phyloP scores from a whole-genome alignment of 1,140 invertebrate species.

The Cotesia vestalis region DNA sequence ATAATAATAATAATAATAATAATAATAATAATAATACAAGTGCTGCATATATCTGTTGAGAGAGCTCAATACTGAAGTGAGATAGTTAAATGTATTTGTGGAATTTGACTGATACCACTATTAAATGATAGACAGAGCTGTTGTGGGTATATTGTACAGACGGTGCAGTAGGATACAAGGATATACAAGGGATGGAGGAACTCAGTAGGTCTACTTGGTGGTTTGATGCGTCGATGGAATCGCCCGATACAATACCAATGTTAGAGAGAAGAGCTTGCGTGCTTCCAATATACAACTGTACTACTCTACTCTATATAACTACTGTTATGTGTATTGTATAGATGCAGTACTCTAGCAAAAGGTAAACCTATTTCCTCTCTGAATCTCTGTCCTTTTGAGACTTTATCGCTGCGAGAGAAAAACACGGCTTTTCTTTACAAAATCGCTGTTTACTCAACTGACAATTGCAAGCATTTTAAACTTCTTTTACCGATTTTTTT shows the following conservation, averaged over 20 bases:
- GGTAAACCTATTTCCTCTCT: slow-evolving; percentile 35
- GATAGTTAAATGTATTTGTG: too few relatives aligned
- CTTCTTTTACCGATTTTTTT: background rate
- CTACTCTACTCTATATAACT: background rate
- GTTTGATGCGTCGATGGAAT: slow-evolving; percentile 22
- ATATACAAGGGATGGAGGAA: slow-evolving; percentile 5
- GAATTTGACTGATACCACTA: too few relatives aligned
- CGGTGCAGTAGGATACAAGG: too few relatives aligned
- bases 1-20: too few relatives aligned
- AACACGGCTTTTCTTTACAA: background rate
- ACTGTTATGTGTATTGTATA: background rate
- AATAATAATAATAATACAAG: too few relatives aligned
- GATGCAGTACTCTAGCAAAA: background rate
- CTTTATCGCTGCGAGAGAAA: slow-evolving; percentile 6
- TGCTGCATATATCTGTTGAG: too few relatives aligned
- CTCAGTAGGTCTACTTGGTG: slow-evolving; percentile 19
- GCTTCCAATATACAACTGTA: too few relatives aligned
- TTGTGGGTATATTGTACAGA: too few relatives aligned
- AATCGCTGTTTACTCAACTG: slow-evolving; percentile 23
- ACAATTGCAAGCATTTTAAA: slow-evolving; percentile 8
- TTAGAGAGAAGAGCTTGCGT: background rate
- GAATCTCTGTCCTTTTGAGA: slow-evolving; percentile 31
- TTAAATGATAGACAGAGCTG: too few relatives aligned
- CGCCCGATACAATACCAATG: slow-evolving; percentile 23
- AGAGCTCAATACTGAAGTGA: too few relatives aligned